Base-by-base conservation (phyloP, 2,797 vertebrate genomes). In the Xyrichtys novacula region DNA sequence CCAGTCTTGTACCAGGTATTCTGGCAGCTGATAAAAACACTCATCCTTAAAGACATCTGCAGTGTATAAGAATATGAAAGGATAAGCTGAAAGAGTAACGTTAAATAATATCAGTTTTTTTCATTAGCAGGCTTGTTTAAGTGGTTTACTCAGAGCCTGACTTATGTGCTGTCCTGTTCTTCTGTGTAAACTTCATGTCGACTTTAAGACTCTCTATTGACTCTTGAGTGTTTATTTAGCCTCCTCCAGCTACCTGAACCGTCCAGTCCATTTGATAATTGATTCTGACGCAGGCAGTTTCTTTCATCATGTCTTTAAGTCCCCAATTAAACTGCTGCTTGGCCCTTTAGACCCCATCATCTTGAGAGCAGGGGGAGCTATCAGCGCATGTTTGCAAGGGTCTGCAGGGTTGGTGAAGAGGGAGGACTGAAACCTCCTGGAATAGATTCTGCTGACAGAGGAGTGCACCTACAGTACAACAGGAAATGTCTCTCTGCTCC, bases 371-470 rank as follows among this genome's bases (percentile, higher is more conserved):
- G 43, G 50, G 52, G 72, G 49, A 17, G 74, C 80, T 79, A 85
- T 87, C 86, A 88, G 77, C 49, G 14, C 59, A 74, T 83, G 85
- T 84, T 52, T 81, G 82, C 1, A 32, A 61, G 80, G 58, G 62
- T 70, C 60, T 11, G 71, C 4, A 3, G 56, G 47, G 54, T 12
- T 15, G 56, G 56, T 58, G 9, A 58, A 55, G 38, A 62, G 70
- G 55, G 42, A 81, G 67, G 80, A 65, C 78, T 3, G 22, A 43
- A 71, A 62, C 68, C 71, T 88, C 84, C 79, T 84, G 83, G 86
- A 92, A 86, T 89, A 88, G 76, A 91, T 85, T 84, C 62, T 90
- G 91, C 90, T 91, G 91, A 92, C 78, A 22, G 31, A 14, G 69
- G 63, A 84, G 71, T 76, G 79, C 65, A 76, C 71, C 78, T 72